Evolutionary conservation across 2,888 invertebrate genomes (phyloP).

Genomic region (Psococerastis gibbosa): DNA sequence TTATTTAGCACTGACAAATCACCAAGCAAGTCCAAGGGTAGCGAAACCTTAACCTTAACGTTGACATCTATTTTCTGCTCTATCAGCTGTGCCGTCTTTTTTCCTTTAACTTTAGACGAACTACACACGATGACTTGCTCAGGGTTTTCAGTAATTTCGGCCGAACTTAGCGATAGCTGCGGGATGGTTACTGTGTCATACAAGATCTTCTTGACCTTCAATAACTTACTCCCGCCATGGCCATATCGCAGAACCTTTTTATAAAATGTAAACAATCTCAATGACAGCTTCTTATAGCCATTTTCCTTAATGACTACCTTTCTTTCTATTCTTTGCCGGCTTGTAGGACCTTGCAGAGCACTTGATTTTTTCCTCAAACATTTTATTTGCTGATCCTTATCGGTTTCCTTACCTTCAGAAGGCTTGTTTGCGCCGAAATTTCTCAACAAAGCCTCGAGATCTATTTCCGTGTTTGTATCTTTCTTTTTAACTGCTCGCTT

Average conservation of each 20-base stretch:
- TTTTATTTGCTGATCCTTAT: background rate
- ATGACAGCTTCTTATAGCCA: background rate
- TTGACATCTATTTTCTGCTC: too few species aligned
- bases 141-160: slow-evolving; percentile 6
- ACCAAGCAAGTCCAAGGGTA: slow-evolving; percentile 1
- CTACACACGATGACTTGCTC: slow-evolving; percentile 2
- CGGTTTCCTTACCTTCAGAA: background rate
- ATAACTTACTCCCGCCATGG: background rate
- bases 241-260: background rate
- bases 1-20: slow-evolving; percentile 4
- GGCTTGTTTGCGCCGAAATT: slow-evolving; percentile 4
- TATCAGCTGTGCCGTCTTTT: background rate
- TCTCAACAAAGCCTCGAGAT: slow-evolving; percentile 2
- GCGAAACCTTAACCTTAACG: slow-evolving; percentile 7
- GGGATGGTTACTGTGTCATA: background rate
- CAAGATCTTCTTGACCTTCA: background rate
- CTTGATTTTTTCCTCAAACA: background rate
- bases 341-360: too few species aligned
- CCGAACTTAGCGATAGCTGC: background rate
- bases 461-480: background rate
- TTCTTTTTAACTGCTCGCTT: slow-evolving; percentile 4
- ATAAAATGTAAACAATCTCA: slow-evolving; percentile 1
- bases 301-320: background rate
- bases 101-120: background rate
- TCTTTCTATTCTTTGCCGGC: background rate